These are phyloP conservation scores for Petrocephalus sullivani DNA, from an alignment of 2,797 vertebrate genomes.

Conservation along the genomic window DNA sequence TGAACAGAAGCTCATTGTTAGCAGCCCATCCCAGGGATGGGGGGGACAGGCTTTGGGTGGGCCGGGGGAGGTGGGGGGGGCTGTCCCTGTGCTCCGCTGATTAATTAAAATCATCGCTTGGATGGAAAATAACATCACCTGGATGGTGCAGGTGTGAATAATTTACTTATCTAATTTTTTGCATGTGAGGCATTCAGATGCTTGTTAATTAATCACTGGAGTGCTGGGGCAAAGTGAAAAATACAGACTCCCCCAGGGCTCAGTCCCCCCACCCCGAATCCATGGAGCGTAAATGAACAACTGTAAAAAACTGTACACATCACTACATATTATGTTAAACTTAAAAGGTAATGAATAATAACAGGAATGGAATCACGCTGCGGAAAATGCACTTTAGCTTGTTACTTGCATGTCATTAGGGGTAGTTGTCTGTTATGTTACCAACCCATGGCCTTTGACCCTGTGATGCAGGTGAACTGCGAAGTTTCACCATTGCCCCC, in stretches of 20 bases:
- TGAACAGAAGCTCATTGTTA: not conserved
- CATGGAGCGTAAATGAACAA: not conserved
- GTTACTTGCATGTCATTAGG: not conserved
- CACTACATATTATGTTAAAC: not conserved
- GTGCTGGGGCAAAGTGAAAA: not conserved
- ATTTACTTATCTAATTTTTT: not conserved
- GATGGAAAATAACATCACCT: conserved; percentile 8
- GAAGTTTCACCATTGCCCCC: not conserved
- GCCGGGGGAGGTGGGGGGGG: not conserved
- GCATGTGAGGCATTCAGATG: not conserved
- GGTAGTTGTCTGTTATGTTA: not conserved
- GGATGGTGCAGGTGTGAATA: conserved; percentile 8
- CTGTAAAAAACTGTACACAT: not conserved
- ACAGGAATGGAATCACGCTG: not conserved
- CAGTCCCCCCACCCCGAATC: not conserved
- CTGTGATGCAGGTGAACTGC: not conserved
- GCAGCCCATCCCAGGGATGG: not conserved
- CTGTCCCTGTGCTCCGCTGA: not conserved
- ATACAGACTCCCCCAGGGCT: not conserved
- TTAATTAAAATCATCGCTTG: conserved; percentile 6
- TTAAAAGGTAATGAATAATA: not conserved
- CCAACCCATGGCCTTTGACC: not conserved
- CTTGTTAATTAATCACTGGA: not conserved
- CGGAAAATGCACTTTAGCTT: not conserved
- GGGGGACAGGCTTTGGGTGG: not conserved